Percentiles rank a stretch among this genome's conserved stretches.
phyloP scores from a whole-genome alignment of 2,113 vertebrate species.

The Leucopsar rothschildi region DNA sequence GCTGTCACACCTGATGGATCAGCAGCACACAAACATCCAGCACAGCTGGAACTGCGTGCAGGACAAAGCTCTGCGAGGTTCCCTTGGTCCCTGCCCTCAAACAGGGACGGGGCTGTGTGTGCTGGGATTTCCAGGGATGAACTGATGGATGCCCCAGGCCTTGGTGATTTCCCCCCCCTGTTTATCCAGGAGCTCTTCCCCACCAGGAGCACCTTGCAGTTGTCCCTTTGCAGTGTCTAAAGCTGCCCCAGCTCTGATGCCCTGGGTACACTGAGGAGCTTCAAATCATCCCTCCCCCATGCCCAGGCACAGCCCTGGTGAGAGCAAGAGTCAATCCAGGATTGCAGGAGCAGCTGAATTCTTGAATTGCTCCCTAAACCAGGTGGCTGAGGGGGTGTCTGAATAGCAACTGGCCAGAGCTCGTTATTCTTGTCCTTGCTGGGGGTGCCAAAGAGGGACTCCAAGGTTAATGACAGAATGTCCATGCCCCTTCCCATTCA shows the following conservation, averaged over 20 bases:
- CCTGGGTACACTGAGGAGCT: background rate
- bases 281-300: background rate
- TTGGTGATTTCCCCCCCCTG: background rate
- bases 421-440: background rate
- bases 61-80: background rate
- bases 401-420: background rate
- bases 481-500: background rate
- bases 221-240: background rate
- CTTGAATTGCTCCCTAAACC: background rate
- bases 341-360: background rate
- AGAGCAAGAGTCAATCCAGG: background rate
- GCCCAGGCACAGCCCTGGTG: background rate
- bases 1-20: background rate
- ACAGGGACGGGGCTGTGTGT: background rate
- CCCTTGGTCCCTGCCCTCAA: background rate
- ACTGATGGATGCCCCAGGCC: background rate
- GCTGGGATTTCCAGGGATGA: background rate
- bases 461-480: background rate
- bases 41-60: fast-evolving
- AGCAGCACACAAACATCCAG: background rate
- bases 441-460: background rate
- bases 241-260: background rate
- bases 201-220: background rate
- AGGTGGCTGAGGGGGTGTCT: background rate
- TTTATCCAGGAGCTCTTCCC: background rate